These are phyloP conservation scores for Anneissia japonica DNA, from an alignment of 35 echinoderm and acorn worm species.

Conservation along the genomic window DNA sequence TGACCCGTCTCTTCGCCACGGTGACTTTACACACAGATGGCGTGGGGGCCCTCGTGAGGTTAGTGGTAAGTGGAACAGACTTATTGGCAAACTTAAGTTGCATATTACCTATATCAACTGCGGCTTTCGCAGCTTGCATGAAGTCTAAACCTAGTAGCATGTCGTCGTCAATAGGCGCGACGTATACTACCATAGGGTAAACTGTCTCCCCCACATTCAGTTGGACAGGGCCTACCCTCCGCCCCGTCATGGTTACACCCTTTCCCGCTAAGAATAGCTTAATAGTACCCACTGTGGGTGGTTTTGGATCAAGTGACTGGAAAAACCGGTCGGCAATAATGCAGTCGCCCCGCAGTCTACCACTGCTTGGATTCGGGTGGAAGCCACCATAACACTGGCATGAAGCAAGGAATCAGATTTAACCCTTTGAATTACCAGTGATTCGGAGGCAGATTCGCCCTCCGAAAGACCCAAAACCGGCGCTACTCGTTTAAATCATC, in stretches of 20 bases:
- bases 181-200: not conserved
- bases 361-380: not conserved
- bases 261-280: not conserved
- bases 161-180: conserved; percentile 16
- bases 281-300: not conserved
- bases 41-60: not conserved
- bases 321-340: not conserved
- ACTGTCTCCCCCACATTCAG: not conserved
- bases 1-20: not conserved
- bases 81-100: not conserved
- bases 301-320: not conserved
- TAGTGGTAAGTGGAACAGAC: not conserved
- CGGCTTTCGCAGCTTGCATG: not conserved
- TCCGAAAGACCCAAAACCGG: not conserved
- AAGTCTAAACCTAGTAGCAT: conserved; percentile 13
- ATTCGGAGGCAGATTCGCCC: too few species aligned
- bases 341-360: not conserved
- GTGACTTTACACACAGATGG: not conserved
- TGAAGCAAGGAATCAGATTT: not conserved
- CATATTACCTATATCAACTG: not conserved
- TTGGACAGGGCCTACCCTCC: not conserved
- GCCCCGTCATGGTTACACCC: not conserved
- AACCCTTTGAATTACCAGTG: not conserved
- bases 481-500: not conserved
- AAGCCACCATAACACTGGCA: not conserved